Evolutionary conservation across 2,888 invertebrate genomes (phyloP), one percentile per base, ranked within the genome.

Genomic region (Limnephilus lunatus): DNA sequence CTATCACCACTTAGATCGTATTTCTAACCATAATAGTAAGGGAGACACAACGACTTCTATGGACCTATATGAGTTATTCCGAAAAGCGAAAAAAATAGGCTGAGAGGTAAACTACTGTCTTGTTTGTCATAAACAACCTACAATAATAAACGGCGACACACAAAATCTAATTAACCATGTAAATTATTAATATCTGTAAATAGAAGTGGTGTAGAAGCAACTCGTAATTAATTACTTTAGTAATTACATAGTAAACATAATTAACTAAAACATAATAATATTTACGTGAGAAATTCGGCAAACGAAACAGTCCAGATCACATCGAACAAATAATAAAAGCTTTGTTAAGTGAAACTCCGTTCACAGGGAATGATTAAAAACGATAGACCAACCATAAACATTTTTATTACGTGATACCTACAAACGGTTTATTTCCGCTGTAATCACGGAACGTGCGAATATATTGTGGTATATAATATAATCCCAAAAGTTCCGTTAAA

Each of bases 371-470:
- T 25, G 32, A 39, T 35, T 35, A 15, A 35, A 83, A 35, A 83
- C 35, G 35, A 25, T 83, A 83, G 35, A 83, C 3, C 25, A n/a
- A 25, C 68, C 25, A 11, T 35, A 32, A 32, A 83, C 35, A 32
- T 83, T 83, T 86, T 86, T 48, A 48, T 86, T 86, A 86, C 44
- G 48, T 53, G 48, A 68, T 68, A 68, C n/a, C 14, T 30, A n/a
- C 30, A 86, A 48, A 39, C 35, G 30, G 35, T 86, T 86, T 25
- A 86, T 86, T 19, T 30, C 86, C 39, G 30, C 14, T 9, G 44
- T 86, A 86, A 86, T 86, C 86, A 48, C 30, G n/a, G 48, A 86
- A 86, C 86, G 86, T 86, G 86, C 86, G 86, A 86, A 86, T 30
- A 86, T 48, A 86, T 30, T n/a, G 48, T 44, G 1, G 30, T 53